Evolutionary conservation across 2,113 vertebrate species (phyloP).

Genomic region (Myrmecobius fasciatus): DNA sequence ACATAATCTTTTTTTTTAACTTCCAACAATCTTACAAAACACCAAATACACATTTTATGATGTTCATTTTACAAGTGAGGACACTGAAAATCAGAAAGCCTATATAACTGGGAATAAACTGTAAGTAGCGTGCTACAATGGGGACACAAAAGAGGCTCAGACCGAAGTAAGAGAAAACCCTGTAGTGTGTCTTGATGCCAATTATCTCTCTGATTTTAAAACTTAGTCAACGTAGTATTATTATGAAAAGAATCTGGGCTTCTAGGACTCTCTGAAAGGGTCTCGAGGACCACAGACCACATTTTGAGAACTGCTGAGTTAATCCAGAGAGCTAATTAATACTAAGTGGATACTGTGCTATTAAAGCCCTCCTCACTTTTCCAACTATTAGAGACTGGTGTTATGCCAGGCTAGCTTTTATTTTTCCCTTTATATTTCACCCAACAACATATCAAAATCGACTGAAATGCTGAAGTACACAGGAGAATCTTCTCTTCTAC

Average conservation of each 20-base stretch:
- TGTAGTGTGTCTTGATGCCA: not conserved
- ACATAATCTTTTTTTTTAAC: not conserved
- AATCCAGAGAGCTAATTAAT: no score
- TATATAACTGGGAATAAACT: not conserved
- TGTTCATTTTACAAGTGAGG: not conserved
- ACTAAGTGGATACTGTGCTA: not conserved
- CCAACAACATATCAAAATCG: not conserved
- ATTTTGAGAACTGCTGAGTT: no score
- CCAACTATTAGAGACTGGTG: not conserved
- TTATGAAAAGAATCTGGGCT: no score
- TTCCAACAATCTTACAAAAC: not conserved
- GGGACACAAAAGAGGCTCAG: not conserved
- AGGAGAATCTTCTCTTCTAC: not conserved
- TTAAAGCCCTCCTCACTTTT: not conserved
- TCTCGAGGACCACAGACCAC: no score
- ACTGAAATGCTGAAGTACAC: not conserved
- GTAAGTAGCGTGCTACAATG: not conserved
- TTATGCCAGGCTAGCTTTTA: not conserved
- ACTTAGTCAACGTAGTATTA: no score
- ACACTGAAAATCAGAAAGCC: not conserved
- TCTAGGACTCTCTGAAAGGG: no score
- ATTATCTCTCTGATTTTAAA: not conserved
- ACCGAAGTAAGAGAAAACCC: not conserved
- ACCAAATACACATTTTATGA: not conserved
- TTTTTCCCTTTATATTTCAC: not conserved